Evolutionary conservation across 2,888 invertebrate genomes (phyloP).

Genomic region (Entomobrya proxima): DNA sequence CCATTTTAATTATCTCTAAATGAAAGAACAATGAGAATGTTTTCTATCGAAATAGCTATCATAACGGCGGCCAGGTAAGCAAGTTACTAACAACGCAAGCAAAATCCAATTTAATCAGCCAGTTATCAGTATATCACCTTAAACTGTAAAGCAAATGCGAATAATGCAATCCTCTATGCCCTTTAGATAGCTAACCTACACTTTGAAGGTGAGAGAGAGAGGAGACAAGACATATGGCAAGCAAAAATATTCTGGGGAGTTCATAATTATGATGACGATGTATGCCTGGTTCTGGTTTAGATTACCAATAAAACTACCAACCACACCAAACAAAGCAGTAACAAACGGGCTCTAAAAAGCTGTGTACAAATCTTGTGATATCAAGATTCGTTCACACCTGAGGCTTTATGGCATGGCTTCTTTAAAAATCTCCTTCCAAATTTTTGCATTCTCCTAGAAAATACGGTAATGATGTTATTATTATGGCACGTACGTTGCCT

Average conservation of each 20-base stretch:
- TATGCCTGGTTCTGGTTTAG: neutral
- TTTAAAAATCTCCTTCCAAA: neutral
- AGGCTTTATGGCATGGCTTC: slow-evolving; percentile 11
- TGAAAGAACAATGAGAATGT: neutral
- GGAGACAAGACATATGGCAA: slow-evolving; percentile 44
- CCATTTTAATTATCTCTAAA: neutral
- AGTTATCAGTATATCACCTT: slow-evolving; percentile 44
- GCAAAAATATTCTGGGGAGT: neutral
- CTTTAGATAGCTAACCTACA: slow-evolving; percentile 49
- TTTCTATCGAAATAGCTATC: slow-evolving; percentile 12
- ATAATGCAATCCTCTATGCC: neutral
- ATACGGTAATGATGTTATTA: neutral
- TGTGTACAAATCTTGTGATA: neutral
- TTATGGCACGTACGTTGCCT: neutral
- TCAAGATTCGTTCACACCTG: slow-evolving; percentile 49
- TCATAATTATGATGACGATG: neutral
- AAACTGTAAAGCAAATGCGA: neutral
- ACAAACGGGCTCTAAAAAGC: neutral
- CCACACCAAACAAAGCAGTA: neutral
- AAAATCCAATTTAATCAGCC: slow-evolving; percentile 20
- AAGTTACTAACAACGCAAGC: neutral
- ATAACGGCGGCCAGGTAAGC: neutral
- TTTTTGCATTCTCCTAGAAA: slow-evolving; percentile 6
- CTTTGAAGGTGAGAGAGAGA: slow-evolving; percentile 54
- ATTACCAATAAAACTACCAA: neutral